Evolutionary conservation across 1,140 invertebrate species (phyloP).

Genomic region (Zaprionus gabonicus): DNA sequence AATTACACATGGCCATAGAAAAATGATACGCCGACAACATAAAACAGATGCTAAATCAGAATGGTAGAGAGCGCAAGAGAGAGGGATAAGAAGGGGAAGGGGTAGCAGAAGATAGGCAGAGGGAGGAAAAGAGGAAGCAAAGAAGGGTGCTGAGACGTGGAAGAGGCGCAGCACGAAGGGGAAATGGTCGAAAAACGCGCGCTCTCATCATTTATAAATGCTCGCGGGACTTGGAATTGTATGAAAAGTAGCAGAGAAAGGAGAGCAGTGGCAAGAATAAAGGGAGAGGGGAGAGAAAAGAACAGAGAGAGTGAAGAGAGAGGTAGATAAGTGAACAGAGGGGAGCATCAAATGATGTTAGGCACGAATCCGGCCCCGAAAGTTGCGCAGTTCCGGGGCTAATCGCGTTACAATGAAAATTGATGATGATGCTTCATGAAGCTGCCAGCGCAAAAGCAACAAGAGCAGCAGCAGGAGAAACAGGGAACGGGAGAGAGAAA

Average conservation of each 20-base stretch:
- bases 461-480: conserved; percentile 14
- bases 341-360: conserved; percentile 66
- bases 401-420: conserved; percentile 82
- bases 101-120: background rate
- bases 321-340: background rate
- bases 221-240: conserved; percentile 43
- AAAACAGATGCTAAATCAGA: conserved; percentile 68
- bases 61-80: conserved; percentile 4
- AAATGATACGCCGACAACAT: conserved; percentile 78
- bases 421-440: conserved; percentile 65
- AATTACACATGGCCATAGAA: conserved; percentile 82
- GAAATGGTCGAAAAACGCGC: conserved; percentile 37
- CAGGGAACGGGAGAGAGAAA: no score
- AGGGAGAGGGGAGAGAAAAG: background rate
- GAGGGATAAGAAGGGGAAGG: background rate
- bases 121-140: background rate
- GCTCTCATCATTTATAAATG: conserved; percentile 80
- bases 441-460: conserved; percentile 23
- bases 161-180: background rate
- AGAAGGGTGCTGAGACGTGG: no score
- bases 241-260: background rate
- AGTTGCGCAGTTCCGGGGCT: conserved; percentile 45
- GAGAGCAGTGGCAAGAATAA: background rate
- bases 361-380: conserved; percentile 53
- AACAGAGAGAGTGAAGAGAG: background rate